Conservation (phyloP, 37 sponge, comb jelly and placozoan species). For the Amphimedon queenslandica region DNA sequence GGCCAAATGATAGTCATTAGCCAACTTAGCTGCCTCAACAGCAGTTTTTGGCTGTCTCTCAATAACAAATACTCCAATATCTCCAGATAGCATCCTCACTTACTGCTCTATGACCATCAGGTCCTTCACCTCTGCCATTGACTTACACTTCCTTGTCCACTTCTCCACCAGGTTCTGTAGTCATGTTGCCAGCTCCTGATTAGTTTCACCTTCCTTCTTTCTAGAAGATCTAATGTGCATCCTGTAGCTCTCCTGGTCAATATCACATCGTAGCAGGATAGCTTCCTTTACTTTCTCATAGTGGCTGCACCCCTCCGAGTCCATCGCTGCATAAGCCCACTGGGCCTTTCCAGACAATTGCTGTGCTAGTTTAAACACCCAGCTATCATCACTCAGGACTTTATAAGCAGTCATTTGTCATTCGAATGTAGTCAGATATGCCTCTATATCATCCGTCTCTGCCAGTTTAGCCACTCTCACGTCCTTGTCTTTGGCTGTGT, state of each 20-base stretch:
- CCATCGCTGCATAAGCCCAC: no score
- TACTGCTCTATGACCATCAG: no score
- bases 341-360: not conserved
- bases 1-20: no score
- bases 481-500: not conserved
- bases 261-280: not conserved
- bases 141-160: constrained; percentile 2
- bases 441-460: not conserved
- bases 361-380: not conserved
- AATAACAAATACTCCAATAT: no score
- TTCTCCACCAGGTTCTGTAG: not conserved
- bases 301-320: not conserved
- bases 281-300: not conserved
- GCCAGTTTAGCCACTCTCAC: not conserved
- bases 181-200: not conserved
- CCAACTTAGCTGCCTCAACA: no score
- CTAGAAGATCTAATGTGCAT: not conserved
- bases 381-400: not conserved
- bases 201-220: not conserved
- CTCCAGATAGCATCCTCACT: no score
- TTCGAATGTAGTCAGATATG: not conserved
- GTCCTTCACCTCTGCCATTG: no score
- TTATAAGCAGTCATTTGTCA: not conserved
- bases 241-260: not conserved
- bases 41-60: no score